Conservation (phyloP, 2,113 vertebrate genomes). For the Oxyruncus cristatus region DNA sequence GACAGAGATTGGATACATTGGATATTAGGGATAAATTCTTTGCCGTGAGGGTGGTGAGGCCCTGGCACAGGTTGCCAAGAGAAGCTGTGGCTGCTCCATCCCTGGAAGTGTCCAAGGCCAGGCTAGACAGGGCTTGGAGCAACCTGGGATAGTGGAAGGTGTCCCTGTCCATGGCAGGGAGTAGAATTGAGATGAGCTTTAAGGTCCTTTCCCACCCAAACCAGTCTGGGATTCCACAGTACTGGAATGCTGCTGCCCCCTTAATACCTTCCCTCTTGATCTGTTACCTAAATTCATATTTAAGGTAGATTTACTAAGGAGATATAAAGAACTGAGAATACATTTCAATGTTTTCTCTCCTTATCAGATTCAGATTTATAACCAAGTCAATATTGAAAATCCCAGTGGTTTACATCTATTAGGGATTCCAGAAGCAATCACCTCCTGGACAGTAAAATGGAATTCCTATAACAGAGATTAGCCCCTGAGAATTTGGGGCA, state of each 20-base stretch:
- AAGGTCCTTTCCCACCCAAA: neutral
- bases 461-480: neutral
- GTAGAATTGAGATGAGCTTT: neutral
- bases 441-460: neutral
- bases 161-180: neutral
- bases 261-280: neutral
- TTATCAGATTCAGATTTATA: neutral
- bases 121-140: rapidly evolving
- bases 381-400: neutral
- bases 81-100: neutral
- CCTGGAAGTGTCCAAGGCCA: neutral
- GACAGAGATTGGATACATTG: neutral
- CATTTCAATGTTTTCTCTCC: neutral
- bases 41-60: rapidly evolving
- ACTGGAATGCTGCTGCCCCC: neutral
- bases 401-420: neutral
- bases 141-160: rapidly evolving
- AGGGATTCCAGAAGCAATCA: neutral
- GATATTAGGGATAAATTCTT: neutral
- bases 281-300: neutral
- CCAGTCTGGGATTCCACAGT: neutral
- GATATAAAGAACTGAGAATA: neutral
- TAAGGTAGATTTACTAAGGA: neutral
- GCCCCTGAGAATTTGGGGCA: neutral
- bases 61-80: neutral